Evolutionary conservation across 2,888 invertebrate species (phyloP), one percentile per base, ranked within the genome.

Genomic region (Lycia hirtaria): DNA sequence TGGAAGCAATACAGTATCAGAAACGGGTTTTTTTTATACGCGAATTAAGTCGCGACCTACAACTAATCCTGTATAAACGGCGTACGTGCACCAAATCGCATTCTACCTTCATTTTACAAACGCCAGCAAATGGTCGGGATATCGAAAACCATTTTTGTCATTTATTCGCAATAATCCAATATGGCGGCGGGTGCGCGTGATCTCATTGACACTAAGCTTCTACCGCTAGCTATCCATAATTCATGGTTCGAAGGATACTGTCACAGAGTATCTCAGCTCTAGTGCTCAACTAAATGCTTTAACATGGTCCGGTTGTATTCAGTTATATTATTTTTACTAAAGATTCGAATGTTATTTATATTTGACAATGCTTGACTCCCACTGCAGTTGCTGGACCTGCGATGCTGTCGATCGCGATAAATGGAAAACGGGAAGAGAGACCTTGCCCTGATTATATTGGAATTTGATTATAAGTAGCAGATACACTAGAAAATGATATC

Each of bases 151-250:
- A 82, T 86, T 85, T 83, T 83, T 80, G 86, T 82, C 87, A 85
- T 88, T 85, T 87, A 85, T 83, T 81, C 82, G 79, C 80, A 85
- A 87, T 89, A 88, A 89, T 86, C 87, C 84, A 85, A 87, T 85
- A 85, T 83, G 78, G 78, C 72, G 76, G 78, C 80, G 79, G 73
- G 73, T 70, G 84, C 78, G 81, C 88, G 88, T 88, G 88, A 88
- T 88, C 88, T 85, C 85, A 85, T 88, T 83, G 89, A 81, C 85
- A 82, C 80, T 85, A 85, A 87, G 86, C 87, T 80, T 76, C 74
- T 73, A 72, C 75, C 76, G 77, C 74, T 68, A 76, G 74, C 71
- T 67, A 82, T 89, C 84, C 87, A 89, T 89, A 87, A 89, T 89
- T 88, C 89, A 89, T 86, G 71, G 74, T 80, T 77, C 37, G 19